Evolutionary conservation across 2,113 vertebrate genomes (phyloP).

Genomic region (Abramis brama): DNA sequence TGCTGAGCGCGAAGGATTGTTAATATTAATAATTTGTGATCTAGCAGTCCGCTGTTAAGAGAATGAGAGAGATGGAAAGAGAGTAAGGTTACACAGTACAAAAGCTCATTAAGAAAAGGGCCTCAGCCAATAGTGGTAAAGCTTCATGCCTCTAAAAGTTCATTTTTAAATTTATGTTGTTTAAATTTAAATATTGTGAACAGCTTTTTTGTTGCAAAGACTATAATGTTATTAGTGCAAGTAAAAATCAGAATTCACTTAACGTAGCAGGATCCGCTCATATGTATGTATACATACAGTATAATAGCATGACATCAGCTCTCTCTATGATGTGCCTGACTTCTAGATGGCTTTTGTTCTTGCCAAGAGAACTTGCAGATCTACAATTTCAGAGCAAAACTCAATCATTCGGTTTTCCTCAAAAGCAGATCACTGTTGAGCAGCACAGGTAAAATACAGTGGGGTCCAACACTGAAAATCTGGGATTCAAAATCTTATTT

Average conservation of each 20-base stretch:
- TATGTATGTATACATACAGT: not conserved
- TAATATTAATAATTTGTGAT: slow-evolving; percentile 14
- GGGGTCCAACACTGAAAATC: not conserved
- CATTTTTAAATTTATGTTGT: not conserved
- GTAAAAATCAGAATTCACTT: not conserved
- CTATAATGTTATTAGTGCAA: not conserved
- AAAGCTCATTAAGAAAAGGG: slow-evolving; percentile 5
- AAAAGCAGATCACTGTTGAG: slow-evolving; percentile 42
- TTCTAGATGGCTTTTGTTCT: slow-evolving; percentile 48
- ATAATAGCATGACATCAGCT: slow-evolving; percentile 50
- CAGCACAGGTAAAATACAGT: slow-evolving; percentile 68
- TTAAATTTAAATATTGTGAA: not conserved
- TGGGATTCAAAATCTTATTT: not conserved
- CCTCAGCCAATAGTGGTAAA: not conserved
- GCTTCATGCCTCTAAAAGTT: not conserved
- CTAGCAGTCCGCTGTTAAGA: not conserved
- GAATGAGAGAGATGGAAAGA: not conserved
- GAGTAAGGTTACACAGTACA: not conserved
- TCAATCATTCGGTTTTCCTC: slow-evolving; percentile 44
- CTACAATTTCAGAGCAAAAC: slow-evolving; percentile 57
- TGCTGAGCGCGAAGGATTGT: not conserved
- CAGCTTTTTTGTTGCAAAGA: not conserved
- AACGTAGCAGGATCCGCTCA: not conserved
- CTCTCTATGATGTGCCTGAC: slow-evolving; percentile 41
- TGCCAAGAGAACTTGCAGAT: slow-evolving; percentile 20